Evolutionary conservation across 1,140 invertebrate genomes (phyloP), one percentile per base, ranked within the genome.

Genomic region (Drosophila pseudoobscura): DNA sequence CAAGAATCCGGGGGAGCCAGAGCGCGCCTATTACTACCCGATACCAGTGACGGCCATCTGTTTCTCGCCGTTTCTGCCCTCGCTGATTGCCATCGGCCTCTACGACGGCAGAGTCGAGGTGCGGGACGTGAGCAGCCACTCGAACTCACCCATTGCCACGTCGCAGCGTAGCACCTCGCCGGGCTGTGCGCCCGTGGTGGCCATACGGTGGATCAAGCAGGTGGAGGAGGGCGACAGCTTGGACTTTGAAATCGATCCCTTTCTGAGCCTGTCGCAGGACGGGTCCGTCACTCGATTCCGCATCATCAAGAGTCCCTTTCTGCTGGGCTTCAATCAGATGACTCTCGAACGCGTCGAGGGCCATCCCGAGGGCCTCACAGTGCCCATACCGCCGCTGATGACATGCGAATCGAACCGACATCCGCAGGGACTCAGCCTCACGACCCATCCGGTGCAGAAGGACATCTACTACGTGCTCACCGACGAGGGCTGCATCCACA

Each of bases 1-100:
- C 0, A 98, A 98, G 92, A 98, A 97, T 91, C 96, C 97, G 0
- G 94, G 94, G 6, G 94, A 95, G 78, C 97, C 97, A 0, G 97
- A 97, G 90, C 93, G 94, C 70, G 78, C 93, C 0, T 97, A 95
- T 79, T 76, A 91, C 11, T 97, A 96, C 68, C 89, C 94, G 2
- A 93, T 93, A 60, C 94, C 96, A 0, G 93, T 97, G 0, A 95
- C 96, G 7, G 94, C 94, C 54, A 88, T 97, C 0, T 93, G 95
- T 52, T 96, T 97, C 92, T 96, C 96, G 41, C 92, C 91, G 3
- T 92, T 91, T 58, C 92, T 93, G 64, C 94, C 96, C 0, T 95
- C 96, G 88, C 92, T 96, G 74, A 89, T 98, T 1, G 96, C 95
- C 0, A 94, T 96, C 24, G 97, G 96, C 0, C 95, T 96, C 78